These are phyloP conservation scores for Luscinia megarhynchos DNA, from an alignment of 2,797 vertebrate species.

Conservation along the genomic window DNA sequence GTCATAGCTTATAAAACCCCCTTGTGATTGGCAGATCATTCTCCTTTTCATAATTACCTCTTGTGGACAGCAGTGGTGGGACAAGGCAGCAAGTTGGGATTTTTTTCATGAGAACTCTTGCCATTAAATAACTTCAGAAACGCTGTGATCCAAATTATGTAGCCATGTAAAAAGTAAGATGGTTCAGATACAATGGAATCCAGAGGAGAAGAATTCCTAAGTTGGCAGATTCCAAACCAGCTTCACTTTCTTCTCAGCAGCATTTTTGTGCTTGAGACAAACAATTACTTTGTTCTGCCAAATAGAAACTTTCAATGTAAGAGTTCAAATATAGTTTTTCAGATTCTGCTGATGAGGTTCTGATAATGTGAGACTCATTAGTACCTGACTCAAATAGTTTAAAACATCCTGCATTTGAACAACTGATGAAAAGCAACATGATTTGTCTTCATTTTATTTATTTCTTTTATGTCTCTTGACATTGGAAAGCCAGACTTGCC, in stretches of 20 bases:
- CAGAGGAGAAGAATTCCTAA: conserved; percentile 25
- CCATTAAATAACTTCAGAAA: conserved; percentile 10
- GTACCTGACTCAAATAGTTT: not conserved
- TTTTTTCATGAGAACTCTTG: conserved; percentile 6
- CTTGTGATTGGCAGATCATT: not conserved
- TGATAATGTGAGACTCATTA: not conserved
- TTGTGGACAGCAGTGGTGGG: not conserved
- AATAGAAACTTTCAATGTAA: conserved; percentile 4
- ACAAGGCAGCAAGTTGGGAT: not conserved
- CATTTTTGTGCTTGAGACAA: conserved; percentile 30
- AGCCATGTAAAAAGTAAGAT: conserved; percentile 22
- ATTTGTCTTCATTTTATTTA: not conserved
- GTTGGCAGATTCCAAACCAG: conserved; percentile 35
- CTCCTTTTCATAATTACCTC: conserved; percentile 28
- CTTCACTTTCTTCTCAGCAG: conserved; percentile 32
- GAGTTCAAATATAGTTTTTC: not conserved
- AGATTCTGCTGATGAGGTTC: not conserved
- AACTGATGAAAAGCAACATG: not conserved
- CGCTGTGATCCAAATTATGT: not conserved
- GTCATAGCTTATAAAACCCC: not conserved
- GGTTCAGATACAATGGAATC: conserved; percentile 16
- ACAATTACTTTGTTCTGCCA: conserved; percentile 16
- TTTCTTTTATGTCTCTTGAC: not conserved
- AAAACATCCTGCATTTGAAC: not conserved
- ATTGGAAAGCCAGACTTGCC: not conserved